Evolutionary conservation across 2,113 vertebrate genomes (phyloP).

Genomic region (Oreotragus oreotragus): DNA sequence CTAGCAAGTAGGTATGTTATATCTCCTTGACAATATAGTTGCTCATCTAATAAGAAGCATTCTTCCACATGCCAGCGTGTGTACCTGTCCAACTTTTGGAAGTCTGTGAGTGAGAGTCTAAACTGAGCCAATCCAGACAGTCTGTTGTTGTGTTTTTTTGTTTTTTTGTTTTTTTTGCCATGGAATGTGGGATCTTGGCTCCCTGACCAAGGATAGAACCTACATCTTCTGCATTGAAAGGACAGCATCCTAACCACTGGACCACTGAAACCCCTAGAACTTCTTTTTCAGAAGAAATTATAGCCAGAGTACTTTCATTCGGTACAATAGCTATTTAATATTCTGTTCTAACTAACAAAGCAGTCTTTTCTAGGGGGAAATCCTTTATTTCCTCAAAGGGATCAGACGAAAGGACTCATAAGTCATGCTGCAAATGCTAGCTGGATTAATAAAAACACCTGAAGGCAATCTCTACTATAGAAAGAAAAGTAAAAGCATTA

Average conservation of each 20-base stretch:
- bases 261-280: background rate
- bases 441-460: background rate
- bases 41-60: background rate
- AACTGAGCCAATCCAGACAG: background rate
- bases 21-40: background rate
- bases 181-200: background rate
- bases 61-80: background rate
- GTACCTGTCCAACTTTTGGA: background rate
- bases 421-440: background rate
- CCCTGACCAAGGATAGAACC: background rate
- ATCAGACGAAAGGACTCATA: background rate
- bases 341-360: background rate
- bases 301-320: background rate
- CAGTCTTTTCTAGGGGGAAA: background rate
- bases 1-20: background rate
- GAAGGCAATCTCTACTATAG: background rate
- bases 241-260: background rate
- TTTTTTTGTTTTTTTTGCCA: background rate
- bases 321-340: background rate
- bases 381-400: background rate
- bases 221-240: background rate
- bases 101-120: background rate
- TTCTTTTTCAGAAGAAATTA: background rate
- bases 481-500: constrained; percentile 22
- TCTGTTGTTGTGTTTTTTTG: background rate